Percentiles rank a stretch among this genome's conserved stretches.
Conservation (phyloP, 1,140 invertebrate species). For the Mercenaria mercenaria region DNA sequence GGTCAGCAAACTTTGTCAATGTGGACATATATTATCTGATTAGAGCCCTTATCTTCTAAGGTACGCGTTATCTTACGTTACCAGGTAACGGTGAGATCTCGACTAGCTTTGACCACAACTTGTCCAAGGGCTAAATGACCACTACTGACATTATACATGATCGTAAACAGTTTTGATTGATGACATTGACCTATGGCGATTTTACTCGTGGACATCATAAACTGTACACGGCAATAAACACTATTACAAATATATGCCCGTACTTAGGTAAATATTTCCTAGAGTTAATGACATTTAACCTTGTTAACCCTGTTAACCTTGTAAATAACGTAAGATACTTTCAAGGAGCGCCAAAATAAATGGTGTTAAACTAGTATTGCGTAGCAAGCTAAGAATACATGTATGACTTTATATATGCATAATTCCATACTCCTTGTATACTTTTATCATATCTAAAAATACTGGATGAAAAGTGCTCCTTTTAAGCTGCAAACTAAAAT, state of each 20-base stretch:
- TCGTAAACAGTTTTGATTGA: constrained; percentile 34
- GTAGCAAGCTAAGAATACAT: no score
- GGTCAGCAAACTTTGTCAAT: constrained; percentile 9
- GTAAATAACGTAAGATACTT: not conserved
- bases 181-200: constrained; percentile 35
- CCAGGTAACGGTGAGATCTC: constrained; percentile 13
- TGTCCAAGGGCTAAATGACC: constrained; percentile 51
- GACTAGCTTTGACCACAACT: constrained; percentile 26
- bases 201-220: constrained; percentile 13
- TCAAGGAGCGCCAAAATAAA: not conserved
- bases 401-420: no score
- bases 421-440: no score
- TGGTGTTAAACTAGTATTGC: no score
- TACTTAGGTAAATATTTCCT: constrained; percentile 33
- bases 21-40: constrained; percentile 33
- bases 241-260: constrained; percentile 17
- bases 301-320: not conserved
- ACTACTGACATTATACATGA: constrained; percentile 29
- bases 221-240: constrained; percentile 21
- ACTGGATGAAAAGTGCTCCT: no score
- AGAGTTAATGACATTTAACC: constrained; percentile 29
- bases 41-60: not conserved
- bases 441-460: no score
- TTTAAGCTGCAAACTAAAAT: no score
- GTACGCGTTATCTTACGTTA: constrained; percentile 35